Evolutionary conservation across 2,888 invertebrate species (phyloP).

Genomic region (Clusia tigrina): DNA sequence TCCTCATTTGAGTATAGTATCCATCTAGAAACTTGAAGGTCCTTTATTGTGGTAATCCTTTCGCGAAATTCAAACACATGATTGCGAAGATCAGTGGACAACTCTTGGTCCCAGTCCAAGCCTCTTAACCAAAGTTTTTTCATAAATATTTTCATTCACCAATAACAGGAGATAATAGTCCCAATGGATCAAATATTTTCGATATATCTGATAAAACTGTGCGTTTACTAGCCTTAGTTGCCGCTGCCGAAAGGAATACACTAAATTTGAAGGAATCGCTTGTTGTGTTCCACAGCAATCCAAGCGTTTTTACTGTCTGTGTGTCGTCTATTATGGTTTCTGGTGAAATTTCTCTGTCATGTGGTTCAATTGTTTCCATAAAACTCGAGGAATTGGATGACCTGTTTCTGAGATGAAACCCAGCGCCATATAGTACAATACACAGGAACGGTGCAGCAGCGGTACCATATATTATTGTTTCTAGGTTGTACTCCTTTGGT

Average conservation of each 20-base stretch:
- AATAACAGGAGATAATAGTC: too few relatives aligned
- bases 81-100: too few relatives aligned
- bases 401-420: constrained; percentile 8
- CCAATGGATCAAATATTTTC: too few relatives aligned
- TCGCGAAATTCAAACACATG: too few relatives aligned
- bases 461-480: constrained; percentile 19
- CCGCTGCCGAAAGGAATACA: constrained; percentile 13
- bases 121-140: too few relatives aligned
- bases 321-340: constrained; percentile 14
- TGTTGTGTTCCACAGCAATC: constrained; percentile 17
- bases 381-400: constrained; percentile 15
- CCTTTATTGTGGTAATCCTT: too few relatives aligned
- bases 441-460: constrained; percentile 15
- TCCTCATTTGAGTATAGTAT: too few relatives aligned
- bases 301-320: constrained; percentile 25
- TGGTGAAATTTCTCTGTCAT: constrained; percentile 13
- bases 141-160: too few relatives aligned
- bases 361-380: constrained; percentile 9
- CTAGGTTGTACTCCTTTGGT: constrained; percentile 14
- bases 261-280: constrained; percentile 21
- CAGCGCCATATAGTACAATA: not conserved
- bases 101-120: too few relatives aligned
- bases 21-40: too few relatives aligned
- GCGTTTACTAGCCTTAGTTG: not conserved
- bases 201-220: too few relatives aligned